Evolutionary conservation across 92 coral and sea anemone species (phyloP), one percentile per base, ranked within the genome.

Genomic region (Heliopora coerulea): DNA sequence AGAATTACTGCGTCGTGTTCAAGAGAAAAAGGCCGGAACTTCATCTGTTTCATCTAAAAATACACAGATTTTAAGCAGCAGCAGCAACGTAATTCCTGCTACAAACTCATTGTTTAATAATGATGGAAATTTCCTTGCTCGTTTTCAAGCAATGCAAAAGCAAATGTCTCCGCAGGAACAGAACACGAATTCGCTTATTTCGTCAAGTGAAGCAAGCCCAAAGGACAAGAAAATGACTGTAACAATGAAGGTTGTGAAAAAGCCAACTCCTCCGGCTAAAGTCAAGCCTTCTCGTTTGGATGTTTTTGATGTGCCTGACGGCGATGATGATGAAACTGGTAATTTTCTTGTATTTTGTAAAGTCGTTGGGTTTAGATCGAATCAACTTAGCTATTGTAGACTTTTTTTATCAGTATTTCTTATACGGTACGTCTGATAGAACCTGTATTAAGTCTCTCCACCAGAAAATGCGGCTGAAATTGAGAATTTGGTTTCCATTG

Each of bases 371-470:
- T 72, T 54, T 28, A 27, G 31, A 30, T 39, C 20, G 27, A 27
- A 54, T 14, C 60, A 26, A 46, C 64, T 58, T 18, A 49, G 25
- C 72, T 56, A 46, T 21, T 13, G 26, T 59, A 76, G 42, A 37
- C 32, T 66, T n/a, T 39, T 42, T 64, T 65, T 54, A 65, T 13
- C 37, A 23, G 70, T 54, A 33, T 15, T 46, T 46, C 72, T 78
- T 76, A 73, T 69, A 60, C 86, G 49, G 27, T 68, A 74, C 80
- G 78, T 90, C 96, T 89, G 84, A 93, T 90, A 90, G 96, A 85
- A 88, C 89, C 86, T 93, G 79, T 93, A 74, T 93, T 93, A 93
- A 93, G 98, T 93, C 89, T 87, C 87, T 88, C 98, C 98, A 87
- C 91, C 92, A 93, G 98, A 93, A 80, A 96, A 85, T 52, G 62